A percentile compares a stretch with the other conserved stretches of the same genome.
Conservation (phyloP, 2,113 vertebrate genomes). For the Percopsis transmontana region DNA sequence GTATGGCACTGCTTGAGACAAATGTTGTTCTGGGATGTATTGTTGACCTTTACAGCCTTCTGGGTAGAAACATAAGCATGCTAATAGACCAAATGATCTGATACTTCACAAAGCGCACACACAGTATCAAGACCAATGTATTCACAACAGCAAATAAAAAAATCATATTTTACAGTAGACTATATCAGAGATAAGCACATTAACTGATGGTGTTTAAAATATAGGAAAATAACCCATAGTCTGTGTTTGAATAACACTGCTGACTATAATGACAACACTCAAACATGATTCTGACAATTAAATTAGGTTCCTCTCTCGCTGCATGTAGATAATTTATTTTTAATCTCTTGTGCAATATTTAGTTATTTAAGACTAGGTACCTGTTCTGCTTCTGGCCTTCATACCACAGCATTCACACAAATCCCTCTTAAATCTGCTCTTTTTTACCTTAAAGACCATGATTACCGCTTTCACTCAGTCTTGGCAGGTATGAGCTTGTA, state of each 20-base stretch:
- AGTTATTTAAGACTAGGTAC: conserved; percentile 25
- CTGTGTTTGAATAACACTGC: conserved; percentile 8
- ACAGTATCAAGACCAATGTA: neutral
- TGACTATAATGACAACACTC: conserved; percentile 25
- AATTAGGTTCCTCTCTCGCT: conserved; percentile 28
- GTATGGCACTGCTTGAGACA: conserved; percentile 60
- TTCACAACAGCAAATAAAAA: neutral
- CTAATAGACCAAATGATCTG: conserved; percentile 34
- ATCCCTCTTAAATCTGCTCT: conserved; percentile 51
- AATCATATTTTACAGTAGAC: neutral
- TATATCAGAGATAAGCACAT: neutral
- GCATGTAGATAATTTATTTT: conserved; percentile 42
- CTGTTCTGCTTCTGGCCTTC: conserved; percentile 43
- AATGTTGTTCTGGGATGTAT: conserved; percentile 54
- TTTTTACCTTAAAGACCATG: conserved; percentile 59
- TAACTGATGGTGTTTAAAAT: neutral
- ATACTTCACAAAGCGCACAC: no score
- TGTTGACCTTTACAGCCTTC: conserved; percentile 68
- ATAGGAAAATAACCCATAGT: neutral
- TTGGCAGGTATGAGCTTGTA: conserved; percentile 48
- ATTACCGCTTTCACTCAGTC: conserved; percentile 56
- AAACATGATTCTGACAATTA: conserved; percentile 40
- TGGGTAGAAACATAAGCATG: conserved; percentile 38
- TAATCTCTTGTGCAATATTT: conserved; percentile 39
- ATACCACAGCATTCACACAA: conserved; percentile 58